Evolutionary conservation across 2,113 vertebrate genomes (phyloP).

Genomic region (Strigops habroptila): DNA sequence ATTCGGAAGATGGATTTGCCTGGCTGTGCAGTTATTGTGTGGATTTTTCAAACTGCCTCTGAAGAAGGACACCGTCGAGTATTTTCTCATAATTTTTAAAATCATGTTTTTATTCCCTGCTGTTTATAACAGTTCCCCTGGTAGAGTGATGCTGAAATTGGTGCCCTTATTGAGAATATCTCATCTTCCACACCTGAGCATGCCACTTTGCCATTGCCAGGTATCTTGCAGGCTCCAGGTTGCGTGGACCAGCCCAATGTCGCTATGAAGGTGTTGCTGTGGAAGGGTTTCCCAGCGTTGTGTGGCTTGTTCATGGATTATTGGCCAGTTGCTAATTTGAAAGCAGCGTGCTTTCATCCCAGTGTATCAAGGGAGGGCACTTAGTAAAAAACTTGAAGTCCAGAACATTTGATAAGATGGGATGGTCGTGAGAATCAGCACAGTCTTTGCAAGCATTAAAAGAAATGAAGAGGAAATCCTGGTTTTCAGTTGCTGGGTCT

Average conservation of each 20-base stretch:
- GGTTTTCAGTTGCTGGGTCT: background rate
- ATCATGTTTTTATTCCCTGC: slow-evolving; percentile 44
- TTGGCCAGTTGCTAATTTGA: background rate
- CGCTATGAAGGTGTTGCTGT: background rate
- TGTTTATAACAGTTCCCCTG: slow-evolving; percentile 39
- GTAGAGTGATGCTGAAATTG: slow-evolving; percentile 22
- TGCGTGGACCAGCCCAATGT: rapidly evolving
- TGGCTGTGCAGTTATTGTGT: slow-evolving; percentile 43
- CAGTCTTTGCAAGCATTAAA: background rate
- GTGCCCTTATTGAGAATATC: slow-evolving; percentile 23
- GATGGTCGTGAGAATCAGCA: background rate
- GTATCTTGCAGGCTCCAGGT: background rate
- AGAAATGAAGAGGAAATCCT: background rate
- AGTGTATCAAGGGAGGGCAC: background rate
- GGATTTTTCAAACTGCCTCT: slow-evolving; percentile 63
- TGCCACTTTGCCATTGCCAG: background rate
- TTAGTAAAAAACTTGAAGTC: background rate
- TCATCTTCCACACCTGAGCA: background rate
- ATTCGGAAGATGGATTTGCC: slow-evolving; percentile 59
- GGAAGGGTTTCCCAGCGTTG: background rate
- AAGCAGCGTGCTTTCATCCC: background rate
- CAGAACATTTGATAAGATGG: background rate
- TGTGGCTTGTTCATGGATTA: background rate
- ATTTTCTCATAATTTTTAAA: slow-evolving; percentile 59
- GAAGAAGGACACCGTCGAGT: slow-evolving; percentile 56